These are phyloP conservation scores for Euphonia xanthogaster DNA, from an alignment of 2,797 vertebrate species.

Conservation along the genomic window DNA sequence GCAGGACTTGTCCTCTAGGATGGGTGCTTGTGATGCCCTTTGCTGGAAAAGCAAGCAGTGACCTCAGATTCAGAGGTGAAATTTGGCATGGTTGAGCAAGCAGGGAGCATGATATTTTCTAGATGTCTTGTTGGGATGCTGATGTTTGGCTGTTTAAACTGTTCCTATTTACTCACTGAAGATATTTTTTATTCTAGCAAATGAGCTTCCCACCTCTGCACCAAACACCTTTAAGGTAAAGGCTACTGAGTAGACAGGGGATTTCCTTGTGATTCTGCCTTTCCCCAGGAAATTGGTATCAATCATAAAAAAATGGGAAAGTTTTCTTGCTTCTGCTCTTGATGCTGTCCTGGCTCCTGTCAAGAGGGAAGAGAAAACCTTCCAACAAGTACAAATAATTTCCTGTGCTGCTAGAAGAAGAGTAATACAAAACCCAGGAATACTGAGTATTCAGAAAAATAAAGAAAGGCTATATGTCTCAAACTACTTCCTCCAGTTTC, in stretches of 20 bases:
- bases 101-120: neutral
- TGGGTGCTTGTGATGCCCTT: neutral
- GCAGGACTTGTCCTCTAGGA: neutral
- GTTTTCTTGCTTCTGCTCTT: neutral
- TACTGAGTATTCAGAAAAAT: neutral
- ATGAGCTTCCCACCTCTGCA: neutral
- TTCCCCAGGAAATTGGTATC: neutral
- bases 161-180: neutral
- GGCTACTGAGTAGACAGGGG: neutral
- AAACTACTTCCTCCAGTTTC: neutral
- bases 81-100: neutral
- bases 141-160: neutral
- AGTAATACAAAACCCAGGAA: neutral
- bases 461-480: neutral
- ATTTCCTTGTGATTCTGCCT: neutral
- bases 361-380: neutral
- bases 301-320: neutral
- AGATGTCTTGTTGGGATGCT: neutral
- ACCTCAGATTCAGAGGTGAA: neutral
- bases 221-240: neutral
- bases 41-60: neutral
- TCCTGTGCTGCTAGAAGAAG: neutral
- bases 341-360: neutral
- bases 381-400: neutral
- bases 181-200: neutral